A percentile compares a stretch with the other conserved stretches of the same genome.
phyloP scores from a whole-genome alignment of 2,113 vertebrate species.

The Pleuronectes platessa region DNA sequence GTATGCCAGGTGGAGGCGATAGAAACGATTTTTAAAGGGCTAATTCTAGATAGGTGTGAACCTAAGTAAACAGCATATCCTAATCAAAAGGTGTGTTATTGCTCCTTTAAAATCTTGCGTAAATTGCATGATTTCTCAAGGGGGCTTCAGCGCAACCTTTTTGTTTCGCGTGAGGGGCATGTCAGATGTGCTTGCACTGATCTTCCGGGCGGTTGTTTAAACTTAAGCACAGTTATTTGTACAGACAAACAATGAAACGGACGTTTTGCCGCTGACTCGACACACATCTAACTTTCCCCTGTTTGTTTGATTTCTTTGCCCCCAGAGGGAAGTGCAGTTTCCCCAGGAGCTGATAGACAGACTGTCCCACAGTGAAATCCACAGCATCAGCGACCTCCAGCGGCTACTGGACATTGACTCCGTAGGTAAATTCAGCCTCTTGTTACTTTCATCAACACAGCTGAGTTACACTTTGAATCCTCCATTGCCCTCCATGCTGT shows the following conservation, averaged over 20 bases:
- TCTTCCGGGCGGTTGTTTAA: conserved; percentile 9
- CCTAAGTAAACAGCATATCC: neutral
- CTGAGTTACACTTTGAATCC: conserved; percentile 22
- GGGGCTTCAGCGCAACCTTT: neutral
- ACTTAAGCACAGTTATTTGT: neutral
- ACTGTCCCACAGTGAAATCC: conserved; percentile 95
- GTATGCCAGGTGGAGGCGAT: neutral
- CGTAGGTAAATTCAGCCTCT: conserved; percentile 96
- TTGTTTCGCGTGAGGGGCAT: neutral
- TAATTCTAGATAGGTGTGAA: neutral
- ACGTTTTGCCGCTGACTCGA: conserved; percentile 21
- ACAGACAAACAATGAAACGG: conserved; percentile 17
- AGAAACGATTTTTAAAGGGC: neutral
- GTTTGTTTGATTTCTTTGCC: conserved; percentile 53
- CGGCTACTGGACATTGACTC: conserved; percentile 98
- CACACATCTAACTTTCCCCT: conserved; percentile 53
- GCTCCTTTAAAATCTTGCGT: neutral
- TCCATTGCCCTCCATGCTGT: neutral
- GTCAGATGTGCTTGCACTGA: conserved; percentile 1
- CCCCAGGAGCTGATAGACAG: conserved; percentile 95
- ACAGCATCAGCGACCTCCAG: conserved; percentile 99
- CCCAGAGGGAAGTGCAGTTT: conserved; percentile 90
- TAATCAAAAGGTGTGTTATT: neutral
- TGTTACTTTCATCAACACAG: conserved; percentile 47
- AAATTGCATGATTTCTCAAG: conserved; percentile 1